phyloP scores from a whole-genome alignment of 2,797 vertebrate species.

The Anabacerthia variegaticeps region DNA sequence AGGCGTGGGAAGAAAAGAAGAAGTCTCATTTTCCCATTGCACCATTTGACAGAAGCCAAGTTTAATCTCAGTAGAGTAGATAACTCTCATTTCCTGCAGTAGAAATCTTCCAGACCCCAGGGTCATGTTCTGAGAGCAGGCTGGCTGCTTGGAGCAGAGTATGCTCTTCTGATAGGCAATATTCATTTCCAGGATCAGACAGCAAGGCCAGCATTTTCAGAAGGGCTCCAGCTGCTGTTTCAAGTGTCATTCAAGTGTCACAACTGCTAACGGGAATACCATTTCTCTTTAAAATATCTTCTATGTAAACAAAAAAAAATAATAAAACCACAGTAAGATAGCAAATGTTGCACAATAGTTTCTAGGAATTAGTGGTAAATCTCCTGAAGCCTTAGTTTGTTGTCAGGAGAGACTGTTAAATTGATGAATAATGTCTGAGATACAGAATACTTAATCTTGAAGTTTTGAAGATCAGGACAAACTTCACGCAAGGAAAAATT shows the following conservation, averaged over 20 bases:
- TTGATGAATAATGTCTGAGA: not conserved
- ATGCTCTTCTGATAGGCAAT: not conserved
- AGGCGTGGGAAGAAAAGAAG: not conserved
- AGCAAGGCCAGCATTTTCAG: not conserved
- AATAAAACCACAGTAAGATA: not conserved
- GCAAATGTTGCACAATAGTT: not conserved
- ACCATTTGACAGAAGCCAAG: not conserved
- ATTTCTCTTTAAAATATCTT: not conserved
- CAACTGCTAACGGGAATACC: not conserved
- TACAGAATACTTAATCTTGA: not conserved
- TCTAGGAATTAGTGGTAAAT: not conserved
- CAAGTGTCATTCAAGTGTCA: not conserved
- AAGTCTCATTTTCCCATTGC: not conserved
- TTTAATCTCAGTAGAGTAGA: not conserved
- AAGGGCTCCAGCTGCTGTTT: not conserved
- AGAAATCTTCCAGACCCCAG: not conserved
- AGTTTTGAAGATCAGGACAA: not conserved
- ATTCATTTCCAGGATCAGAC: not conserved
- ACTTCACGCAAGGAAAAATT: not conserved
- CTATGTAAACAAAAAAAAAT: not conserved
- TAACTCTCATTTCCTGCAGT: not conserved
- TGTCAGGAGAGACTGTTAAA: not conserved
- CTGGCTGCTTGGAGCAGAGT: not conserved
- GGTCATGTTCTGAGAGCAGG: not conserved
- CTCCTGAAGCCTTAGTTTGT: not conserved